A percentile compares a stretch with the other conserved stretches of the same genome.
These are phyloP conservation scores for Ceratosolen solmsi DNA, from an alignment of 1,140 invertebrate species.

Conservation along the genomic window DNA sequence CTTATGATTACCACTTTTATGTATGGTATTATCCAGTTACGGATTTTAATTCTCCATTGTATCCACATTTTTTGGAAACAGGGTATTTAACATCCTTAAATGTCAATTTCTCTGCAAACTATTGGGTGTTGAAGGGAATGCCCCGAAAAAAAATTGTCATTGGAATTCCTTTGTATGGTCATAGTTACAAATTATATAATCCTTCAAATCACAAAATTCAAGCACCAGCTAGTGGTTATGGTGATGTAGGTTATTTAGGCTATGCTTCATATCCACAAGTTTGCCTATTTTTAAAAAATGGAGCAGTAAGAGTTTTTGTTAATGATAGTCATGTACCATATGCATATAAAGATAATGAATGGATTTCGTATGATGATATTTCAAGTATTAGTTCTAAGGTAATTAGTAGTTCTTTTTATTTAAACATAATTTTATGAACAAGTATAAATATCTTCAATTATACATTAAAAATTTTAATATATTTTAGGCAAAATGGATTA, in stretches of 20 bases:
- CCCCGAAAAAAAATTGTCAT: slow-evolving; percentile 88
- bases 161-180: slow-evolving; percentile 93
- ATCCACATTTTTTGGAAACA: slow-evolving; percentile 75
- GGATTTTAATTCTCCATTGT: slow-evolving; percentile 87
- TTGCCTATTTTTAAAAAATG: slow-evolving; percentile 78
- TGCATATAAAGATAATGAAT: slow-evolving; percentile 82
- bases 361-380: slow-evolving; percentile 91
- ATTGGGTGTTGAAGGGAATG: slow-evolving; percentile 87
- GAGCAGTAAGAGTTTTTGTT: slow-evolving; percentile 77
- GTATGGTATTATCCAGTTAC: slow-evolving; percentile 85
- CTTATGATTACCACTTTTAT: slow-evolving; percentile 91
- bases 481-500: slow-evolving; percentile 78
- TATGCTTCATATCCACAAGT: slow-evolving; percentile 81
- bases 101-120: slow-evolving; percentile 86
- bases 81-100: slow-evolving; percentile 83
- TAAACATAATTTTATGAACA: slow-evolving; percentile 33
- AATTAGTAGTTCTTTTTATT: slow-evolving; percentile 53
- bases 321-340: slow-evolving; percentile 85
- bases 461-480: slow-evolving; percentile 54
- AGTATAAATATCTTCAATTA: slow-evolving; percentile 19
- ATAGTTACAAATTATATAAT: slow-evolving; percentile 83
- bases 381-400: slow-evolving; percentile 84
- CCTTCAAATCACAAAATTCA: slow-evolving; percentile 78
- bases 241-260: slow-evolving; percentile 78
- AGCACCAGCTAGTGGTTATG: slow-evolving; percentile 81